Evolutionary conservation across 2,888 invertebrate genomes (phyloP), one percentile per base, ranked within the genome.

Genomic region (Drosophila quinaria): DNA sequence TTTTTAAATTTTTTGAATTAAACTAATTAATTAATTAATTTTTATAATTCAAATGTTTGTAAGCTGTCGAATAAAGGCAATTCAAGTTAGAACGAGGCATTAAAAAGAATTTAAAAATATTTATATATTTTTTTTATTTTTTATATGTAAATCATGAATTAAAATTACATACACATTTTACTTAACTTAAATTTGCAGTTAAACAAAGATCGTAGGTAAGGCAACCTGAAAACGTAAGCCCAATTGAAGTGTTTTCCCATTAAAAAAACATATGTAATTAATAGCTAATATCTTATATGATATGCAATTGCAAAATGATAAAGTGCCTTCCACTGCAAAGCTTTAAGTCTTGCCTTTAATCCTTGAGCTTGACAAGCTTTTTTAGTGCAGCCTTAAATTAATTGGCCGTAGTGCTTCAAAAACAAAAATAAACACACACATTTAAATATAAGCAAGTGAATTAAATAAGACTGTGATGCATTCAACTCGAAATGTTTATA

Each of bases 371-470:
- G 62, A 74, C 55, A 68, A 86, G 86, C 83, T 80, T 84, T 64
- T 59, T 71, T 74, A 81, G 85, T 60, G 64, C 69, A 76, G 82
- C 78, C 80, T 79, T 52, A 69, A 67, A 60, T 41, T 10, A 52
- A 81, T 87, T 80, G 80, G 83, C 58, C n/a, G 87, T 88, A 88
- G 88, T 80, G 85, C 87, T 83, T 86, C 47, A 35, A 67, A 55
- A 25, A 25, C 5, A 25, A n/a, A 41, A 56, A 65, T 51, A 62
- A 47, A 58, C 56, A 58, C 49, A 67, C 62, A 79, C 62, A 55
- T 37, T 49, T 56, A 55, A 80, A 68, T 68, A 74, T 52, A 55
- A 61, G 52, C 42, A 75, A 55, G 37, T 54, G 22, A 70, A 56
- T 49, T 39, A 59, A 70, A 44, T 55, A 61, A 46, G 15, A 78